Base-by-base conservation (phyloP, 2,888 invertebrate species). In the Ypsolopha sequella region DNA sequence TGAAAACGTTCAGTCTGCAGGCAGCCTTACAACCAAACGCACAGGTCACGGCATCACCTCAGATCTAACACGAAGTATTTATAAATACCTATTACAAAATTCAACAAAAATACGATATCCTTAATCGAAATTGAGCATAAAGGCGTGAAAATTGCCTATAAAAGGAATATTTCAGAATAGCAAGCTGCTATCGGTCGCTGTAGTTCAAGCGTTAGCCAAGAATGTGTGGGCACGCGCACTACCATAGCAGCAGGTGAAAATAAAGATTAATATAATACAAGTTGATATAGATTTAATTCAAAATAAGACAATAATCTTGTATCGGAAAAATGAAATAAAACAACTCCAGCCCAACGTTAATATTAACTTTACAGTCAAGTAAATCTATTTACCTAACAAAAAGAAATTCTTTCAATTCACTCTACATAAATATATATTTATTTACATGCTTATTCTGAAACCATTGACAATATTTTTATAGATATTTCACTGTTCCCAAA, bases 21-120 rank as follows among this genome's bases (percentile, higher is more conserved):
- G 45, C 24, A 24, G 45, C 45, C 45, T 47, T 13, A 24, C 24
- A 47, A 43, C 11, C 13, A 43, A 7, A 7, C 34, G 14, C 47
- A 6, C 14, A 36, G 47, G 36, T 33, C 46, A 46, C 47, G 47
- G 14, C 47, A 47, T n/a, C 7, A 36, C 47, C 24, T 33, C 35
- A 36, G 8, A 47, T 36, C 36, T 35, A 47, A 10, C 9, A 47
- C 13, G 24, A 47, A 47, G 13, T 9, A 47, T 36, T 24, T 6
- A 36, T 47, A 47, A 36, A 36, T 47, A 47, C 11, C 43, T 43
- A 43, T 47, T 47, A 11, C 11, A 13, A 38, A 47, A 36, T 47
- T 36, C 47, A 47, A 47, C 47, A 47, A 47, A 35, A 44, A 45
- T 45, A 45, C n/a, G 14, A 47, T 33, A 34, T 38, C 14, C 47